Evolutionary conservation across 2,888 invertebrate species (phyloP), one percentile per base, ranked within the genome.

Genomic region (Ellobium chinense): DNA sequence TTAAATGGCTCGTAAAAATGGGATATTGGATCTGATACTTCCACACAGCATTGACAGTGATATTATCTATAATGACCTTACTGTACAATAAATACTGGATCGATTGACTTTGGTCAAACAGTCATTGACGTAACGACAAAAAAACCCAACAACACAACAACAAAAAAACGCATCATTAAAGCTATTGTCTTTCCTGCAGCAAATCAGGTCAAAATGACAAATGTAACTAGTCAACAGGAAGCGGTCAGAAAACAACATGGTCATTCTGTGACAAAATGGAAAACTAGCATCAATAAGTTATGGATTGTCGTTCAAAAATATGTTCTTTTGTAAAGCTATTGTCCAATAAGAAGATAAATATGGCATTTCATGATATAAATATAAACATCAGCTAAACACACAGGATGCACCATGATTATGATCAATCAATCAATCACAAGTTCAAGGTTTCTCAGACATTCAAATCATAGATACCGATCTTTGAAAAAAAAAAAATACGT

Each of bases 241-340:
- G 46, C 46, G 7, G 46, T 46, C 7, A 46, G 46, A 12, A 12
- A 12, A 46, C 46, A 46, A 46, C 46, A 46, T 12, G 18, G 18
- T 46, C 46, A 46, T 12, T 46, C 46, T 46, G 46, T 46, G 18
- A 12, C 46, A 46, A 12, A 18, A 46, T 46, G 46, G 46, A 46
- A 46, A 46, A 46, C 9, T 18, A 46, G 46, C 46, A 46, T 46
- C 46, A 60, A 60, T 60, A 60, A 60, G 7, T 60, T 60, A 46
- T 74, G 74, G 74, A 74, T 74, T 74, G 74, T 74, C 74, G 5
- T 63, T 63, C 37, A 74, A n/a, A 31, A 62, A 58, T 14, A 60
- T 37, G 24, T 37, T 46, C 18, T 29, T 1, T 29, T 39, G 34
- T 74, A 74, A 74, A 74, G 74, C 74, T 74, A 39, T 63, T 29